These are phyloP conservation scores for Drosophila albomicans DNA, from an alignment of 1,140 invertebrate species.

Conservation along the genomic window DNA sequence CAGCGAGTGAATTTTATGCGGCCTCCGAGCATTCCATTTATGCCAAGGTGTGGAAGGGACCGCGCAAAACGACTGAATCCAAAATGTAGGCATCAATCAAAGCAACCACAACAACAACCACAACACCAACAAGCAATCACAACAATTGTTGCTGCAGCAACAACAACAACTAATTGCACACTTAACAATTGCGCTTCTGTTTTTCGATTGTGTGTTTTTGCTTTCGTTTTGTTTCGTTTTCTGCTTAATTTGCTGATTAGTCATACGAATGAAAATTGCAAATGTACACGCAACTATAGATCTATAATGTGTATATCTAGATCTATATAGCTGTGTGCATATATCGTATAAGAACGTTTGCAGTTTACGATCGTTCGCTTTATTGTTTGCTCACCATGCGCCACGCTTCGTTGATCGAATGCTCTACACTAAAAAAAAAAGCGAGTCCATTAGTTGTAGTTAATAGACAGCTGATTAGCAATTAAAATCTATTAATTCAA, in stretches of 20 bases:
- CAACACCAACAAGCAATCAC: background rate
- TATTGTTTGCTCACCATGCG: conserved; percentile 15
- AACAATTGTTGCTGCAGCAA: background rate
- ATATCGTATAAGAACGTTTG: conserved; percentile 3
- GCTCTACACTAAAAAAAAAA: conserved; percentile 1
- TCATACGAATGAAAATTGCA: conserved; percentile 14
- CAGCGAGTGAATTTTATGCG: conserved; percentile 50
- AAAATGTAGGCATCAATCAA: conserved; percentile 76
- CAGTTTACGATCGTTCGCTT: conserved; percentile 1
- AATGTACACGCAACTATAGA: conserved; percentile 4
- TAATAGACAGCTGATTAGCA: no score
- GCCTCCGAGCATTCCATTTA: conserved; percentile 81
- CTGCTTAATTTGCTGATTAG: conserved; percentile 23
- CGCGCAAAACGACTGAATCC: conserved; percentile 82
- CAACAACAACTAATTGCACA: conserved; percentile 17
- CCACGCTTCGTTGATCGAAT: conserved; percentile 18
- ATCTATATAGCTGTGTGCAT: conserved; percentile 2
- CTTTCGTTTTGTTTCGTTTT: conserved; percentile 23
- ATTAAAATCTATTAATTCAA: no score
- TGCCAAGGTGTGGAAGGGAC: conserved; percentile 85
- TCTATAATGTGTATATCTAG: background rate
- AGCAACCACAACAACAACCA: conserved; percentile 1
- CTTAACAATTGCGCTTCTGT: conserved; percentile 27
- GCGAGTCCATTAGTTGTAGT: background rate
- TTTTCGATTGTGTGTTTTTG: no score